Base-by-base conservation (phyloP, 2,113 vertebrate genomes). In the Colossoma macropomum region DNA sequence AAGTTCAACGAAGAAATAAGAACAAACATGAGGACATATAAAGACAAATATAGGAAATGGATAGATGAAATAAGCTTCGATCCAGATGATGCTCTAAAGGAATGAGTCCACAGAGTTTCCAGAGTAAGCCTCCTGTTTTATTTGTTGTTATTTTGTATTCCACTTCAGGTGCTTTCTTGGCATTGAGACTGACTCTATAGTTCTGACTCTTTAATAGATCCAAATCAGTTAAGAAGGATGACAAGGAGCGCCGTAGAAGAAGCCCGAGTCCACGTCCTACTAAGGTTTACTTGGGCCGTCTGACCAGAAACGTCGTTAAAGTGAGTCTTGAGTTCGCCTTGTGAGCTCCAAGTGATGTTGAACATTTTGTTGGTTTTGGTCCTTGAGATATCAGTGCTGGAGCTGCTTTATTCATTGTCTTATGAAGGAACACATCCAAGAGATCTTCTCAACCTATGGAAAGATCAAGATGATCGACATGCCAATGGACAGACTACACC, bases 401-500 rank as follows among this genome's bases (percentile, higher is more conserved):
- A 59, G 17, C 66, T 3, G 9, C 19, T 32, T 60, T 21, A 60
- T 15, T 54, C 27, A 0, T 30, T 10, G n/a, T 65, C 2, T 23
- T 2, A 1, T 87, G 4, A 86, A 98, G 97, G 97, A 98, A 82
- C 97, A 99, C 91, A 96, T 99, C 54, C 96, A 97, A 94, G 97
- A 99, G 91, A 99, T 99, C 84, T 98, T 97, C 92, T 96, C 96
- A 84, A 96, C 95, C 52, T 98, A 98, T 0, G 97, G 97, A 72
- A 98, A 98, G 88, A 97, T 98, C 84, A 99, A 97, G 89, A 97
- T 97, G 96, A 97, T 98, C 13, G 97, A 98, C 86, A 97, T 98
- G 96, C 97, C 97, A 3, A 91, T 97, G n/a, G 96, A 98, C 87
- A 95, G 96, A 62, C 85, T 96, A 75, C 96, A 98, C 81, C 96